Evolutionary conservation across 1,140 invertebrate species (phyloP).

Genomic region (Euschistus heros): DNA sequence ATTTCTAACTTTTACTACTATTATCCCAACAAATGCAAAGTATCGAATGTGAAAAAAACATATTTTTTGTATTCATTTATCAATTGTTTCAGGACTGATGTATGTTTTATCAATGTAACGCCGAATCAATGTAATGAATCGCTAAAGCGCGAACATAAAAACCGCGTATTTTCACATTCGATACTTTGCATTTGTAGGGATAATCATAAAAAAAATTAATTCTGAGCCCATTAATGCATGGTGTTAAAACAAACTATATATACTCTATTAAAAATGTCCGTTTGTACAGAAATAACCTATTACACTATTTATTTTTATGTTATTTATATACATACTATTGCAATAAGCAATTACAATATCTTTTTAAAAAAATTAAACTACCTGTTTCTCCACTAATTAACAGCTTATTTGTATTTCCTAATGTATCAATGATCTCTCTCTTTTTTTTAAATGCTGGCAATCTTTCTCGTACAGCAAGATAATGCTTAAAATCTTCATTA

Average conservation of each 20-base stretch:
- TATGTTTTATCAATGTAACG: too few relatives aligned
- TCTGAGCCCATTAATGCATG: not conserved
- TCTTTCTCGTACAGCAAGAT: conserved; percentile 32
- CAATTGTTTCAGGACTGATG: too few relatives aligned
- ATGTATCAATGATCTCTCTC: conserved; percentile 31
- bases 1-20: too few relatives aligned
- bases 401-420: conserved; percentile 34
- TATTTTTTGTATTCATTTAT: too few relatives aligned
- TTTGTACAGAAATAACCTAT: not conserved
- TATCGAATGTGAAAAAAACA: too few relatives aligned
- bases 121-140: too few relatives aligned
- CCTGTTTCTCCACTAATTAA: conserved; percentile 38
- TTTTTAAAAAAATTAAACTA: conserved; percentile 14
- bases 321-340: not conserved
- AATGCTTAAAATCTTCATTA: conserved; percentile 30
- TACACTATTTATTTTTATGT: not conserved
- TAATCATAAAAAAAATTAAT: not conserved
- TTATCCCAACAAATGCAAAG: too few relatives aligned
- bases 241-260: not conserved
- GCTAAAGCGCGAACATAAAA: too few relatives aligned
- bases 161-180: too few relatives aligned
- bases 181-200: too few relatives aligned
- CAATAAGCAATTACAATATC: not conserved
- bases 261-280: not conserved
- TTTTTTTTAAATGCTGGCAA: conserved; percentile 33